A percentile compares a stretch with the other conserved stretches of the same genome.
Evolutionary conservation across 2,797 vertebrate genomes (phyloP).

Genomic region (Gallinago stenura): DNA sequence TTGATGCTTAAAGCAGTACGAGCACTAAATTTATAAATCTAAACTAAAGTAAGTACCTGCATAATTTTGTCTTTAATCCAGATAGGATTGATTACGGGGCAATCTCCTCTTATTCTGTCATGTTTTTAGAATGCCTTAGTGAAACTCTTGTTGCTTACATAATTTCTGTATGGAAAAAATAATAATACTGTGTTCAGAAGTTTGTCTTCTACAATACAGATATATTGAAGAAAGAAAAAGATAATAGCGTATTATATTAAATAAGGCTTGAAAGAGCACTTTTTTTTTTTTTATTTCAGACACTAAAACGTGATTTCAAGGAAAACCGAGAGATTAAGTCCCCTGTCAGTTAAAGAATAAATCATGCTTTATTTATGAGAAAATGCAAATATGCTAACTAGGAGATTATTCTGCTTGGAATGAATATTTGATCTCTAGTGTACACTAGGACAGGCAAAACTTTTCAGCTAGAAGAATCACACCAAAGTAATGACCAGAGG

Average conservation of each 20-base stretch:
- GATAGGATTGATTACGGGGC: background rate
- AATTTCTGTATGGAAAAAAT: background rate
- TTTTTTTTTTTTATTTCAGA: background rate
- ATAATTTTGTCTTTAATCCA: background rate
- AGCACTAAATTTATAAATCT: background rate
- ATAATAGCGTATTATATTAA: background rate
- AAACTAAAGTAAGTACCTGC: background rate
- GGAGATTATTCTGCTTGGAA: constrained; percentile 15
- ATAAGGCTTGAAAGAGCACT: background rate
- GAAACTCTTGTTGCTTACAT: background rate
- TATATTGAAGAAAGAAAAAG: background rate
- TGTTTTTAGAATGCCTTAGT: background rate
- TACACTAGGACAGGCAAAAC: background rate
- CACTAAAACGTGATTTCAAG: background rate
- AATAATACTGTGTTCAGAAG: background rate
- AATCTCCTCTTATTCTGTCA: background rate
- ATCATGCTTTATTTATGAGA: constrained; percentile 52
- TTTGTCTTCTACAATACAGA: background rate
- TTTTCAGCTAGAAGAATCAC: background rate
- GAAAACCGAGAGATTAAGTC: constrained; percentile 4
- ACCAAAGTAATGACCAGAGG: background rate
- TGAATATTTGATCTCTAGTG: constrained; percentile 39
- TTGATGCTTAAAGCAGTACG: no score
- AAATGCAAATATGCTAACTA: constrained; percentile 32
- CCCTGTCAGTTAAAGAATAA: constrained; percentile 3